Base-by-base conservation (phyloP, 1,140 invertebrate species). In the Drosophila grimshawi region DNA sequence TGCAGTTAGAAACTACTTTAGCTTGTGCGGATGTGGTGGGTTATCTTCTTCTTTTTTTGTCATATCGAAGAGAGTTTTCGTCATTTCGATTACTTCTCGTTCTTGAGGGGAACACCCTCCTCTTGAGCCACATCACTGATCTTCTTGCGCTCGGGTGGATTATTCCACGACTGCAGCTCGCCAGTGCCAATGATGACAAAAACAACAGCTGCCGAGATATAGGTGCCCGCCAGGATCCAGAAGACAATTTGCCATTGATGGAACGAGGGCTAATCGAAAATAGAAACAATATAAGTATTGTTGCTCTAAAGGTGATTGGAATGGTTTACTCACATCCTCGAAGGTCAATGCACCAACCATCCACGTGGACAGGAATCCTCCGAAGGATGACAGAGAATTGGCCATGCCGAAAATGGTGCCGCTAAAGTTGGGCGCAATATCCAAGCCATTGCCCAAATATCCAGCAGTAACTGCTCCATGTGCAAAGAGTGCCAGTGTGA, bases 361-460 rank as follows among this genome's bases (percentile, higher is more conserved):
- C 80, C 94, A 94, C 0, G 97, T 96, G 37, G 97, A 97, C 0
- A 98, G 82, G 91, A 96, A 98, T 27, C 97, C 97, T 19, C 97
- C 97, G 49, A 98, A 93, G 0, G 97, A 98, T 1, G 97, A 97
- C 57, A 98, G 92, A 0, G 97, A 98, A 89, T 98, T 98, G 4
- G 97, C 96, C 88, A 98, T 94, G 6, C 97, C 97, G 93, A 98
- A 98, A 62, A 98, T 96, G 2, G 96, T 97, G 61, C 97, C 97
- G 56, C 97, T 97, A 92, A 97, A 98, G 80, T 97, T 96, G 4
- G 97, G 97, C 2, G 97, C 97, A 81, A 98, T 97, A 83, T 98
- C 97, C 45, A 98, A 93, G 29, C 96, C 96, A 89, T 98, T 98
- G 60, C 97, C 96, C 27, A 98, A 94, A 92, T 97, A 98, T 3